Evolutionary conservation across 2,797 vertebrate genomes (phyloP).

Genomic region (Dromococcyx pavoninus): DNA sequence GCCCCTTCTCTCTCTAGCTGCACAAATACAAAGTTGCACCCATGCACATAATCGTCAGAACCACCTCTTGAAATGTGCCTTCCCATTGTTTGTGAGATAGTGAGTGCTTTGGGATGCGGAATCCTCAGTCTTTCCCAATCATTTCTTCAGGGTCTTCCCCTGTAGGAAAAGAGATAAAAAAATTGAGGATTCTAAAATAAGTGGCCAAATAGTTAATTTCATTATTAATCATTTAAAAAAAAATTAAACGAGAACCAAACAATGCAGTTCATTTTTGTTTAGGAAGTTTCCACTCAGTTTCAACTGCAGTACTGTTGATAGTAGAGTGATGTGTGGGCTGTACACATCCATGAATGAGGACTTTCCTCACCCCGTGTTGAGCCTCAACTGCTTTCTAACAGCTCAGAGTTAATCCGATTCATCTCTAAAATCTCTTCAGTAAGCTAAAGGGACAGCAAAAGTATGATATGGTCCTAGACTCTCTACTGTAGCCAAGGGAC

Average conservation of each 20-base stretch:
- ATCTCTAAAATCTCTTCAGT: background rate
- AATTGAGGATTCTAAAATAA: background rate
- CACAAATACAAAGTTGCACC: background rate
- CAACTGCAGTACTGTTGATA: background rate
- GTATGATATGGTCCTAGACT: background rate
- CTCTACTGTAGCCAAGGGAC: background rate
- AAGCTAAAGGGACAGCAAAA: background rate
- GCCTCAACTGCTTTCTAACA: background rate
- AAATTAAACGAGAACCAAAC: background rate
- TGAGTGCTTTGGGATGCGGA: background rate
- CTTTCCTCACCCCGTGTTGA: background rate
- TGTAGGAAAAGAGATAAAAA: background rate
- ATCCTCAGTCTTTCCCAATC: background rate
- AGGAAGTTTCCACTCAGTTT: background rate
- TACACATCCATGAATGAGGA: background rate
- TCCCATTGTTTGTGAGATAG: background rate
- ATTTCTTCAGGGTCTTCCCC: background rate
- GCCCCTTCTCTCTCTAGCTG: background rate
- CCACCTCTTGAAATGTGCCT: background rate
- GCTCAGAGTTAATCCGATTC: background rate
- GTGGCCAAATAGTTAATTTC: background rate
- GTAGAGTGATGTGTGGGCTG: background rate
- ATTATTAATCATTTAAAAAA: background rate
- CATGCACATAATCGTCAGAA: background rate
- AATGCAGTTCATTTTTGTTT: background rate